Conservation (phyloP, 1,140 invertebrate species). For the Sitobion miscanthi region DNA sequence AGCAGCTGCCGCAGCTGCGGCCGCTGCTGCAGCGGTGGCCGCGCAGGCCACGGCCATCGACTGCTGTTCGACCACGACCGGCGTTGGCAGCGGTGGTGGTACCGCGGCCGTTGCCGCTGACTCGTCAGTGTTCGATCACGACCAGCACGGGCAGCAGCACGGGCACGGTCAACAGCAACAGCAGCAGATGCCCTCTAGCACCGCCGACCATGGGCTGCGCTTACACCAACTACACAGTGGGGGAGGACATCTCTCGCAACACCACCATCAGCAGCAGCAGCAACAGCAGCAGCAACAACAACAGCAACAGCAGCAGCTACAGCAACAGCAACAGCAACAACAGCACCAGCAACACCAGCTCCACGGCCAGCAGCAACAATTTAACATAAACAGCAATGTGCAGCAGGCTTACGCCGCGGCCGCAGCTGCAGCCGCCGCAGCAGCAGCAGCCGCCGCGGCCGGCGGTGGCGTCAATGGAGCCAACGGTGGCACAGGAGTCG, state of each 20-base stretch:
- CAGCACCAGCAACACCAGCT: constrained; percentile 30
- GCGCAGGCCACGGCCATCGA: not conserved
- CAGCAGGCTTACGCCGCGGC: constrained; percentile 44
- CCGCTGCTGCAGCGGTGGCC: constrained; percentile 32
- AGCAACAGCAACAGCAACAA: constrained; percentile 28
- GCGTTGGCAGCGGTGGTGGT: constrained; percentile 85
- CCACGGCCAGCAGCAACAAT: constrained; percentile 42
- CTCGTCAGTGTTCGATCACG: constrained; percentile 83
- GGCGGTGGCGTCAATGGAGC: not conserved
- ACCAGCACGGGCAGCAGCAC: constrained; percentile 81
- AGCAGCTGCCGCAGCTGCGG: not conserved
- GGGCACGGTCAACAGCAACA: constrained; percentile 71
- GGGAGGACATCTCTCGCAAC: constrained; percentile 52
- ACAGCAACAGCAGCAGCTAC: not conserved
- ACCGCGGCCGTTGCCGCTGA: constrained; percentile 94
- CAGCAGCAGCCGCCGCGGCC: constrained; percentile 18
- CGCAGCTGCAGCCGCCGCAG: constrained; percentile 46
- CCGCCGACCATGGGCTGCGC: constrained; percentile 57
- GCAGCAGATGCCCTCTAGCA: constrained; percentile 68
- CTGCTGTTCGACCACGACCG: constrained; percentile 63
- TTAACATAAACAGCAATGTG: constrained; percentile 42
- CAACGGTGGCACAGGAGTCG: not conserved
- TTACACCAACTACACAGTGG: constrained; percentile 71
- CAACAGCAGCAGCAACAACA: constrained; percentile 66
- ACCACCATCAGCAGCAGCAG: constrained; percentile 59